A percentile compares a stretch with the other conserved stretches of the same genome.
Conservation (phyloP, 2,113 vertebrate genomes). For the Microtus richardsoni region DNA sequence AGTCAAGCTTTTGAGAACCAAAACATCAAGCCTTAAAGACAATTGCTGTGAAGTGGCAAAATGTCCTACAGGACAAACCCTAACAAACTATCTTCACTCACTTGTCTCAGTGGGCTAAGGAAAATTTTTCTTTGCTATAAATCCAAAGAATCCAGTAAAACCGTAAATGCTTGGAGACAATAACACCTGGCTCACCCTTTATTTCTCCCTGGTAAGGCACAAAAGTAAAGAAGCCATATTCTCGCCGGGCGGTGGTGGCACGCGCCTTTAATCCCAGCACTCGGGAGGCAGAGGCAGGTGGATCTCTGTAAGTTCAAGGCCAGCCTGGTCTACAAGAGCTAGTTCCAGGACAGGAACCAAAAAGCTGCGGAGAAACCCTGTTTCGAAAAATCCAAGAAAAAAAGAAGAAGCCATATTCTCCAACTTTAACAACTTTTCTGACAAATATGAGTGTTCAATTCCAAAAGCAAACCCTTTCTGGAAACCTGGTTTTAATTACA, state of each 20-base stretch:
- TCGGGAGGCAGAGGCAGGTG: no score
- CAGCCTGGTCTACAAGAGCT: no score
- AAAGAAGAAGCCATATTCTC: neutral
- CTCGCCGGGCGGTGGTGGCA: fast-evolving
- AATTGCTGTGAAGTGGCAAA: neutral
- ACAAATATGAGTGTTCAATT: conserved; percentile 75
- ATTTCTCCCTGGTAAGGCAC: conserved; percentile 30
- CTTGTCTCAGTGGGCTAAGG: neutral
- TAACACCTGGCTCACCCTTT: conserved; percentile 15
- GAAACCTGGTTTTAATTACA: conserved; percentile 82
- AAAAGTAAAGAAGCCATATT: neutral
- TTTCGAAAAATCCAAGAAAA: no score
- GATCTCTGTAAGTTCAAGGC: no score
- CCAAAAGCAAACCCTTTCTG: conserved; percentile 77
- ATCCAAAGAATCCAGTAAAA: conserved; percentile 1
- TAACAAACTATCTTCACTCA: neutral
- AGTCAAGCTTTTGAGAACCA: neutral
- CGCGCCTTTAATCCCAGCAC: no score
- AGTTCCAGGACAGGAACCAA: no score
- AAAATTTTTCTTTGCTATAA: conserved; percentile 10
- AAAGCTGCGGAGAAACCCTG: no score
- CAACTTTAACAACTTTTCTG: conserved; percentile 51
- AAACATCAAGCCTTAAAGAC: conserved; percentile 17
- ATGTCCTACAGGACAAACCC: neutral
- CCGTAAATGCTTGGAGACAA: neutral